These are phyloP conservation scores for Steatocranus sp. DNA, from an alignment of 2,797 vertebrate genomes.

Conservation along the genomic window DNA sequence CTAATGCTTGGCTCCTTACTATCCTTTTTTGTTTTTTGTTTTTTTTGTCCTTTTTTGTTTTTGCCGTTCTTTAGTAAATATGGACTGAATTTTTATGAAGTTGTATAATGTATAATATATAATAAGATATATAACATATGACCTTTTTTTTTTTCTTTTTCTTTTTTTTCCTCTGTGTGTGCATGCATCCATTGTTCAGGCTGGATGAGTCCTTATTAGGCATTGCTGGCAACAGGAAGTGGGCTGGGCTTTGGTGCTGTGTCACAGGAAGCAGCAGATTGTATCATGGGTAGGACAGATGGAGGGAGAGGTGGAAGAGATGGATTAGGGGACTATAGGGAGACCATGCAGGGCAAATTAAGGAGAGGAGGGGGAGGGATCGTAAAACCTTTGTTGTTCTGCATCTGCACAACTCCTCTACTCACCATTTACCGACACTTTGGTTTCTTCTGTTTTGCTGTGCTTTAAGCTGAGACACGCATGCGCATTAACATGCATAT, in stretches of 20 bases:
- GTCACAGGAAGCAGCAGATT: constrained; percentile 79
- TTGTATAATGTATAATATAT: neutral
- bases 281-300: constrained; percentile 68
- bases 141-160: neutral
- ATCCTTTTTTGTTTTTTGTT: neutral
- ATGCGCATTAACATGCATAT: neutral
- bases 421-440: neutral
- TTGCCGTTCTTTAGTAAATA: neutral
- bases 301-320: constrained; percentile 53
- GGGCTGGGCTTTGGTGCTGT: constrained; percentile 59
- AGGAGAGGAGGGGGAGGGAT: constrained; percentile 18
- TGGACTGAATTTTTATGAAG: neutral
- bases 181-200: constrained; percentile 18
- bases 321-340: constrained; percentile 53
- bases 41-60: neutral
- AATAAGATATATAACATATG: neutral
- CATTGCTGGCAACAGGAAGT: constrained; percentile 73
- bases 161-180: neutral
- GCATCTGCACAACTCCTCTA: neutral
- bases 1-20: neutral
- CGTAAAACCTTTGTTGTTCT: constrained; percentile 3
- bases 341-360: constrained; percentile 22
- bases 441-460: neutral
- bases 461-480: neutral
- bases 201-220: constrained; percentile 68